Conservation (phyloP, 2,797 vertebrate species). For the Threskiornis aethiopicus region DNA sequence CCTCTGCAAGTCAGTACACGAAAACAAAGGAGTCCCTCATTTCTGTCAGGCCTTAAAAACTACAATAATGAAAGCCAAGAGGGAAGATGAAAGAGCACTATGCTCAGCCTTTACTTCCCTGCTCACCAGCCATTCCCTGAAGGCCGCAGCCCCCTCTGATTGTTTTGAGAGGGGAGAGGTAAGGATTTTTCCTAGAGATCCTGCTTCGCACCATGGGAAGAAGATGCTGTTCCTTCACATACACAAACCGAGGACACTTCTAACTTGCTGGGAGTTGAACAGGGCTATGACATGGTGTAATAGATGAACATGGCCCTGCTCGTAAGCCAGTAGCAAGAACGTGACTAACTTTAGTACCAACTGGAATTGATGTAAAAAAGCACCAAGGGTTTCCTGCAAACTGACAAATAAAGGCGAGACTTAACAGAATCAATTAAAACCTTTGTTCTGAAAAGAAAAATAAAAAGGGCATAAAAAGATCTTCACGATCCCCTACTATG, state of each 20-base stretch:
- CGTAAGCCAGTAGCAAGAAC: not conserved
- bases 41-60: not conserved
- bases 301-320: not conserved
- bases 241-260: not conserved
- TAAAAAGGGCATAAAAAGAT: not conserved
- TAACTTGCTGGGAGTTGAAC: fast-evolving
- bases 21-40: not conserved
- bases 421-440: not conserved
- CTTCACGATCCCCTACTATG: not conserved
- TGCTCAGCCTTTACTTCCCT: not conserved
- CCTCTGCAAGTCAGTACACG: not conserved
- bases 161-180: not conserved
- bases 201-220: not conserved
- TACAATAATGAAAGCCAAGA: not conserved
- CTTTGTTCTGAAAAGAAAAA: not conserved
- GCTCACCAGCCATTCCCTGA: not conserved
- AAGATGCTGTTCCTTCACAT: not conserved
- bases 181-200: not conserved
- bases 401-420: not conserved
- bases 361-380: not conserved
- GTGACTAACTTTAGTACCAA: not conserved
- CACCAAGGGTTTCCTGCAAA: not conserved
- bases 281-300: not conserved
- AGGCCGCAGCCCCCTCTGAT: not conserved
- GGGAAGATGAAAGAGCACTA: not conserved